Evolutionary conservation across 2,113 vertebrate genomes (phyloP), one percentile per base, ranked within the genome.

Genomic region (Podarcis cretensis): DNA sequence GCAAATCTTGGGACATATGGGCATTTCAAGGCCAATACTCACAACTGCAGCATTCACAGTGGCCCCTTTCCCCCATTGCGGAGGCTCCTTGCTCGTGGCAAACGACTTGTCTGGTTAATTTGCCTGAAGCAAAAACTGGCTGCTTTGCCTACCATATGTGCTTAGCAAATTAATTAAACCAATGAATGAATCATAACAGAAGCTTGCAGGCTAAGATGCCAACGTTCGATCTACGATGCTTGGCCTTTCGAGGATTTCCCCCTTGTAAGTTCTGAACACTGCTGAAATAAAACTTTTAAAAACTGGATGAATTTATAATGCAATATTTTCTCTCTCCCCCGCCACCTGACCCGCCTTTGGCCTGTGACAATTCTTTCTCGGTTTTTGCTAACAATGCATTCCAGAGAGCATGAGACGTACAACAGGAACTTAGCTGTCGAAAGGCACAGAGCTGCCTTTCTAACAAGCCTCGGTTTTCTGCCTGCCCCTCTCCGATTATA

Each of bases 81-180:
- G 30, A 18, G 6, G 6, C 13, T 48, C 3, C 37, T 88, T 14
- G 25, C 57, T 88, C 76, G 59, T 68, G 12, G 80, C 13, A 18
- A 83, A 83, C 27, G 21, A 66, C 16, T 87, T 54, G 71, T 76
- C 73, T 66, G 7, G 37, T 76, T 65, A 30, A 68, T 83, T 84
- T 69, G 81, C 74, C 63, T 57, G 20, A 16, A 84, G 63, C 74
- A 69, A 84, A 81, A 35, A 30, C 74, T 84, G 57, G 6, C 63
- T 20, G 65, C 71, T 87, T 80, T 76, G 20, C 80, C 21, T 32
- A 66, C 86, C 81, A 68, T 77, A 77, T 88, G 87, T 83, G 71
- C 59, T 83, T 66, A 83, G 71, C 18, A 76, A 75, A 76, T 88
- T 83, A 83, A 88, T 88, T 76, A 88, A 83, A 77, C 80, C 40